Base-by-base conservation (phyloP, 2,888 invertebrate species). In the Teleiodes luculella region DNA sequence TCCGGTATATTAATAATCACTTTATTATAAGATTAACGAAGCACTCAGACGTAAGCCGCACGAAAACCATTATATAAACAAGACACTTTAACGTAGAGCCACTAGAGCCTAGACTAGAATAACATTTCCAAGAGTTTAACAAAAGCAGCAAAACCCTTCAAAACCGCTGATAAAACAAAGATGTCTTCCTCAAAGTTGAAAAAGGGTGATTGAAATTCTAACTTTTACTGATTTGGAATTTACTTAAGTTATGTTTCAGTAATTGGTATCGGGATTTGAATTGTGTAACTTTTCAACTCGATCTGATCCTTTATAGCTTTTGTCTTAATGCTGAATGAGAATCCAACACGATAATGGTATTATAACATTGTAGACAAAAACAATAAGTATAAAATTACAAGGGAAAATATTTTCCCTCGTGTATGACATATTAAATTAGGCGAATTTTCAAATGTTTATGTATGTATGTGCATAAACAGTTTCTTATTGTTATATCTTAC, bases 161-260 rank as follows among this genome's bases (percentile, higher is more conserved):
- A 58, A 54, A 52, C 52, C 57, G 54, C 56, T 57, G 56, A 43
- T 59, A 56, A 64, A 65, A 61, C 57, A 62, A 61, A 62, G 59
- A 60, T 47, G 58, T 61, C 58, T 60, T 62, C 57, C 59, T 53
- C 55, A 50, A 58, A 59, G 58, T 61, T 55, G 58, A 53, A 62
- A 61, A 60, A 59, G 61, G 61, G 56, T 62, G 62, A 55, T 56
- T 67, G 67, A 69, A 74, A 77, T 70, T 62, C 66, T 68, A 73
- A 65, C 62, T 65, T 64, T 64, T 55, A 63, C 65, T 65, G 72
- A 67, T 70, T 74, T 67, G 74, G 76, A 81, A 76, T 77, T 80
- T 77, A 79, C 75, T 80, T 80, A 74, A 73, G 74, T 77, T 39
- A 70, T 70, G 65, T 67, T 71, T 66, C 65, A 67, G 57, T 67